Evolutionary conservation across 2,888 invertebrate species (phyloP).

Genomic region (Corbicula japonica): DNA sequence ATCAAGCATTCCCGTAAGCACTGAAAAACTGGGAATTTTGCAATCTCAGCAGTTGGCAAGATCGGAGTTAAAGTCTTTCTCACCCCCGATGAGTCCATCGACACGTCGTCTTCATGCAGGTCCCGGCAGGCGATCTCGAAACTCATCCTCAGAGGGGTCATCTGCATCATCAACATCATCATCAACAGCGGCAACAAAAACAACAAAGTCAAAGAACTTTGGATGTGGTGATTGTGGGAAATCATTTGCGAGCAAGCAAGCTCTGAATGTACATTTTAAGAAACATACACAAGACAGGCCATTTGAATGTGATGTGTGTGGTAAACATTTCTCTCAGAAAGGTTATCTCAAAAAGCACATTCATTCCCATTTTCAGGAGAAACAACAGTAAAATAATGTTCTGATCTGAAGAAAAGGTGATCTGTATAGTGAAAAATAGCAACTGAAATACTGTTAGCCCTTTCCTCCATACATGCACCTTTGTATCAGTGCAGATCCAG

Average conservation of each 20-base stretch:
- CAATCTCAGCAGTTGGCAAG: conserved; percentile 1
- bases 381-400: no score
- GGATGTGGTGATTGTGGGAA: conserved; percentile 62
- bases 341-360: conserved; percentile 59
- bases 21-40: no score
- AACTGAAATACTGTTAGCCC: no score
- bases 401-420: no score
- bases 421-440: no score
- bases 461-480: no score
- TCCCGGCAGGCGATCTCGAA: conserved; percentile 9
- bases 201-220: conserved; percentile 18
- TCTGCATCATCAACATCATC: neutral
- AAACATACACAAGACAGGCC: conserved; percentile 57
- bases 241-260: conserved; percentile 44
- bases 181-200: neutral
- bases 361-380: conserved; percentile 38
- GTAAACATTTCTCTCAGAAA: conserved; percentile 56
- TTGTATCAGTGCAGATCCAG: no score
- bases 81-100: conserved; percentile 36
- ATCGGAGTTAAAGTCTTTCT: conserved; percentile 29
- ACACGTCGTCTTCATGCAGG: conserved; percentile 25
- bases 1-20: no score
- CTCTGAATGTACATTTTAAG: conserved; percentile 45
- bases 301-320: conserved; percentile 65
- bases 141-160: neutral